Evolutionary conservation across 2,888 invertebrate species (phyloP), one percentile per base, ranked within the genome.

Genomic region (Pseudococcus viburni): DNA sequence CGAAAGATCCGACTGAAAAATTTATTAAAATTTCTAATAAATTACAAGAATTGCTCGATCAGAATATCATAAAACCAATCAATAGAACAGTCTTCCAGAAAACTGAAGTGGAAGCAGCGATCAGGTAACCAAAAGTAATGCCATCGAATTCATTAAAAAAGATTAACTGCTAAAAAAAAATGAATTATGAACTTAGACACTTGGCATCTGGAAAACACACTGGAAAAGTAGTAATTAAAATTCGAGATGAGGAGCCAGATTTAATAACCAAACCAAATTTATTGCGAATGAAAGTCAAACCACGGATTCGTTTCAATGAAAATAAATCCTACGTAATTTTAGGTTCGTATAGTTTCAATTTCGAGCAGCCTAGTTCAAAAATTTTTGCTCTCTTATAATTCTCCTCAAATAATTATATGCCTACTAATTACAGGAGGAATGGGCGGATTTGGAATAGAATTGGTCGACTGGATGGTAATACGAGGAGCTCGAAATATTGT

Each of bases 121-220:
- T 96, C 91, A 93, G 94, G 88, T 91, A 39, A n/a, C n/a, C n/a
- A n/a, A n/a, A n/a, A n/a, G n/a, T n/a, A n/a, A n/a, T n/a, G n/a
- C n/a, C n/a, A n/a, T n/a, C n/a, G n/a, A n/a, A n/a, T n/a, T n/a
- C n/a, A n/a, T n/a, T n/a, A n/a, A n/a, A n/a, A n/a, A n/a, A n/a
- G n/a, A n/a, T n/a, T n/a, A n/a, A n/a, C n/a, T n/a, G n/a, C n/a
- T n/a, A n/a, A n/a, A n/a, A n/a, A n/a, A n/a, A n/a, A n/a, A n/a
- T n/a, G n/a, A n/a, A n/a, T n/a, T n/a, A n/a, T n/a, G n/a, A n/a
- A n/a, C n/a, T n/a, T n/a, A 93, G 94, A 88, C 91, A 89, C 89
- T 93, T 95, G 92, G 93, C 93, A 0, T 92, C 93, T 22, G 94
- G 96, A 33, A 96, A 96, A 91, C 96, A 97, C 91, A 95, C 96